phyloP scores from a whole-genome alignment of 2,113 vertebrate genomes.

The Dromas ardeola region DNA sequence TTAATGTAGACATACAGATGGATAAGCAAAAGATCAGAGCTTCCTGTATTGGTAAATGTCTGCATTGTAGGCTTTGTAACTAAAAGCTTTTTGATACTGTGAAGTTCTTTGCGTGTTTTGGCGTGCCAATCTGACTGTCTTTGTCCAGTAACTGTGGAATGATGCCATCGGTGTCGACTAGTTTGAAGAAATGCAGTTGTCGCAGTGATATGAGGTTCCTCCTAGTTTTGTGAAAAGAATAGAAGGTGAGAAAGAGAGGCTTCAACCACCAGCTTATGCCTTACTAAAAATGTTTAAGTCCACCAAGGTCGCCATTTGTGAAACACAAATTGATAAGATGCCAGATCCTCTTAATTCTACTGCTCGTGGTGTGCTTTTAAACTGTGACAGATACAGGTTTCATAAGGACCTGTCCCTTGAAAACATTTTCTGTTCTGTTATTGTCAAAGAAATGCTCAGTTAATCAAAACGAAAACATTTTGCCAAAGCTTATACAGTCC shows the following conservation, averaged over 20 bases:
- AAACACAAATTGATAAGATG: background rate
- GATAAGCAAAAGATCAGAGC: background rate
- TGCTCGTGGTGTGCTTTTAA: background rate
- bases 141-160: background rate
- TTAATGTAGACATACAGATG: background rate
- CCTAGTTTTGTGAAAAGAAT: background rate
- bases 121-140: fast-evolving
- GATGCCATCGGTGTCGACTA: fast-evolving
- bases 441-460: background rate
- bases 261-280: background rate
- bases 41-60: background rate
- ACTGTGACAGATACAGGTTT: background rate
- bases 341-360: background rate
- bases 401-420: background rate
- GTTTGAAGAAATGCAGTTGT: background rate
- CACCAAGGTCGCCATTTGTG: background rate
- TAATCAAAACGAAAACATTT: background rate
- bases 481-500: background rate
- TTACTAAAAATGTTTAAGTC: background rate
- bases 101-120: background rate
- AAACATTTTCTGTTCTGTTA: background rate
- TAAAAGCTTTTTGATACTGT: background rate
- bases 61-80: background rate
- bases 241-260: background rate
- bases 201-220: background rate